Base-by-base conservation (phyloP, 2,888 invertebrate genomes). In the Apodemia zela region DNA sequence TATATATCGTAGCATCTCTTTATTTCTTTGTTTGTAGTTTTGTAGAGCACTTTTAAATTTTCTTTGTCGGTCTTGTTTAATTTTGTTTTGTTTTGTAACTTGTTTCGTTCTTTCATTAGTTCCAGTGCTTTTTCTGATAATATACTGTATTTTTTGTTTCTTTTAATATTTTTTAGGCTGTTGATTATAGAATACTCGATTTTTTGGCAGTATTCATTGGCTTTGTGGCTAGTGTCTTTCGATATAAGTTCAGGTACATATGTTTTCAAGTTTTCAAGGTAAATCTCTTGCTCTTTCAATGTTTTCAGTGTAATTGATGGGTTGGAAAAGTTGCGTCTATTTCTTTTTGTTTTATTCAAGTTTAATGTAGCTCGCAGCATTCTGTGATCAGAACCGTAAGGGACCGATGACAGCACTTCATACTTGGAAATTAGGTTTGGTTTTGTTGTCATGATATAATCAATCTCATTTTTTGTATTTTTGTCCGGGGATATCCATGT, bases 11-110 rank as follows among this genome's bases (percentile, higher is more conserved):
- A 67, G 25, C 66, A 65, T 29, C 60, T 61, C 61, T 29, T 68
- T 63, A 70, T 65, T 66, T 68, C 67, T 65, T 68, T 71, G 17
- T 68, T 69, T 3, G 69, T 68, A 47, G 15, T n/a, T 67, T 68
- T 69, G 5, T 66, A 67, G 0, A 69, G 60, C 3, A 49, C 1
- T 61, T 66, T 69, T 66, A 70, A 25, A 0, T 68, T 64, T 62
- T 69, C 60, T 65, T 66, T 68, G 8, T 69, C 66, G 5, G 18
- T 60, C 62, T 60, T 64, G 35, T 47, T 63, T 42, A 66, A 57
- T 25, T 65, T 66, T 8, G 61, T 13, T 47, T 67, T 71, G 29
- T 67, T 67, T 69, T 68, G 69, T 64, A 68, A 57, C 57, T 60
- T 15, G 18, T 29, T 67, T 63, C 67, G 64, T 69, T 69, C 60